phyloP scores from a whole-genome alignment of 2,113 vertebrate species.

The Sclerurus mexicanus region DNA sequence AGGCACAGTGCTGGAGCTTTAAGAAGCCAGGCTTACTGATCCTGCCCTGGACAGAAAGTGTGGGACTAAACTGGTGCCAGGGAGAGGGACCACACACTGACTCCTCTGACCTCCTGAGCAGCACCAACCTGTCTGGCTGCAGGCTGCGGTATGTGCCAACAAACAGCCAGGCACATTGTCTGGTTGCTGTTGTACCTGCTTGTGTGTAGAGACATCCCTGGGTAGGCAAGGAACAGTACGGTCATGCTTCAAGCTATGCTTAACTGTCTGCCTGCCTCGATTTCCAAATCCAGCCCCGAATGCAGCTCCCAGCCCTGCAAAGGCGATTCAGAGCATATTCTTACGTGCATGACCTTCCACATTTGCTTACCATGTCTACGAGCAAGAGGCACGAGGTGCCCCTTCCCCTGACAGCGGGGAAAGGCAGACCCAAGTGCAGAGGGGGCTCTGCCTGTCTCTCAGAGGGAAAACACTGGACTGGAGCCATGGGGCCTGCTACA shows the following conservation, averaged over 20 bases:
- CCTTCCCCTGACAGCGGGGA: neutral
- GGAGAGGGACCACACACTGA: neutral
- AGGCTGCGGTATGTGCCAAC: neutral
- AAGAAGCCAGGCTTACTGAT: neutral
- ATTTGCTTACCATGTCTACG: neutral
- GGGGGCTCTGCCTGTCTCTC: neutral
- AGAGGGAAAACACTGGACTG: neutral
- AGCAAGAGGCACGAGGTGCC: neutral
- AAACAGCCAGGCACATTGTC: neutral
- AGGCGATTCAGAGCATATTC: neutral
- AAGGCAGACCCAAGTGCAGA: neutral
- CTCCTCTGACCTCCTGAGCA: neutral
- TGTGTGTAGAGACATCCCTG: neutral
- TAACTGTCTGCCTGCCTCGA: neutral
- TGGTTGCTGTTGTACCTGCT: neutral
- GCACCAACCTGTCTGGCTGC: neutral
- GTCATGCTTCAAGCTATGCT: neutral
- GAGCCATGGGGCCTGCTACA: conserved; percentile 19
- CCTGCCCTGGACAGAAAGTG: neutral
- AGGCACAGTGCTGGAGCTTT: neutral
- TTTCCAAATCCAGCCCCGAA: neutral
- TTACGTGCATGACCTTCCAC: neutral
- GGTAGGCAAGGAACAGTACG: neutral
- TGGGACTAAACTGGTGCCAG: neutral
- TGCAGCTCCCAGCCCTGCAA: neutral